Conservation (phyloP, 2,113 vertebrate genomes). For the Alces alces region DNA sequence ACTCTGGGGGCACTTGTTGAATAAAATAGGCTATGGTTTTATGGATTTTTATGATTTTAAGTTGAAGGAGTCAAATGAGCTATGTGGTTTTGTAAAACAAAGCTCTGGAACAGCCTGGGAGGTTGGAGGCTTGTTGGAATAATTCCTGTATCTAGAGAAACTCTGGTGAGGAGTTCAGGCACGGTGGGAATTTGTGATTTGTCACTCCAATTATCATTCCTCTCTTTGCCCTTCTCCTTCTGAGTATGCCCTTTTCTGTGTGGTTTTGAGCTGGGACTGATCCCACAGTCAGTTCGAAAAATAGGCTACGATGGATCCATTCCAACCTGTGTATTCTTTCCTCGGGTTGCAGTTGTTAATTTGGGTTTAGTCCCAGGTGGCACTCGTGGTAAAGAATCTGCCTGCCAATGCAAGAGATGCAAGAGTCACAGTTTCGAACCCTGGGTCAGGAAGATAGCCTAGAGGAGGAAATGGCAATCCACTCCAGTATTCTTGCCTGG, state of each 20-base stretch:
- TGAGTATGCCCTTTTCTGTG: not conserved
- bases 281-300: not conserved
- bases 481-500: not conserved
- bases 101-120: not conserved
- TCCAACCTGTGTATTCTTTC: not conserved
- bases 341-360: not conserved
- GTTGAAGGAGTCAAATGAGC: constrained; percentile 5
- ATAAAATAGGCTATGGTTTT: constrained; percentile 1
- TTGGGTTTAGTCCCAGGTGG: not conserved
- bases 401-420: not conserved
- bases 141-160: not conserved
- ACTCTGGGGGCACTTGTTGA: not conserved
- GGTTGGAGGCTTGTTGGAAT: not conserved
- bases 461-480: not conserved
- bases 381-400: not conserved
- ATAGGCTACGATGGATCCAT: not conserved
- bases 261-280: not conserved
- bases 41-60: not conserved
- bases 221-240: not conserved
- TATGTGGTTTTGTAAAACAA: not conserved
- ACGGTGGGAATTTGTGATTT: not conserved
- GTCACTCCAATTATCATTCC: not conserved
- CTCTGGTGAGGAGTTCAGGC: not conserved
- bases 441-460: not conserved
- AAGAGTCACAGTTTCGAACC: not conserved